Conservation (phyloP, 2,113 vertebrate species). For the Tursiops truncatus region DNA sequence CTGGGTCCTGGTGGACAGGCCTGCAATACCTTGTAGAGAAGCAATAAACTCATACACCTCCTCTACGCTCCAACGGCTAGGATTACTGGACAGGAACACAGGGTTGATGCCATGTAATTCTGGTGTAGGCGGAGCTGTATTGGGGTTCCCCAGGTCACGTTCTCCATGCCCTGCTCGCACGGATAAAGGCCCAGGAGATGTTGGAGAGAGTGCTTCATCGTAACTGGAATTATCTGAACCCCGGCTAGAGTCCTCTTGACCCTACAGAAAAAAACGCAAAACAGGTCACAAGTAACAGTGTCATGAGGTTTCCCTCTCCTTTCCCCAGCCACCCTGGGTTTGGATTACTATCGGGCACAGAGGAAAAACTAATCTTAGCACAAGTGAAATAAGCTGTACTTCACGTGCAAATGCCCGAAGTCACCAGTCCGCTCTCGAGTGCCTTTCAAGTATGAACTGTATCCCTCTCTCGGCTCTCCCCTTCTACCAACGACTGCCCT, state of each 20-base stretch:
- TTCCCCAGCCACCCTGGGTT: neutral
- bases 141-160: constrained; percentile 84
- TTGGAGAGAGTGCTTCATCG: constrained; percentile 92
- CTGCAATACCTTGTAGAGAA: constrained; percentile 92
- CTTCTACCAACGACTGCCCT: neutral
- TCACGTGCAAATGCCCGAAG: neutral
- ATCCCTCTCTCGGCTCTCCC: neutral
- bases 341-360: neutral
- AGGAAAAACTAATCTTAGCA: neutral
- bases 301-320: neutral
- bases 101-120: constrained; percentile 91
- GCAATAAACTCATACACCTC: constrained; percentile 97
- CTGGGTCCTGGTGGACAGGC: neutral
- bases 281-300: neutral
- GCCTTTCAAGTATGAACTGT: neutral
- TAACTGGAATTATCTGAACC: constrained; percentile 95
- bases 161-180: constrained; percentile 89
- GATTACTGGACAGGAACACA: constrained; percentile 92
- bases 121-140: constrained; percentile 85
- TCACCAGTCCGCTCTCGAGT: neutral
- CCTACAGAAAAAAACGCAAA: constrained; percentile 76
- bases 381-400: neutral
- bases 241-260: constrained; percentile 95
- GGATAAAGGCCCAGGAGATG: constrained; percentile 92
- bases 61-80: constrained; percentile 95